A percentile compares a stretch with the other conserved stretches of the same genome.
These are phyloP conservation scores for Bungarus multicinctus DNA, from an alignment of 2,113 vertebrate genomes.

Conservation along the genomic window DNA sequence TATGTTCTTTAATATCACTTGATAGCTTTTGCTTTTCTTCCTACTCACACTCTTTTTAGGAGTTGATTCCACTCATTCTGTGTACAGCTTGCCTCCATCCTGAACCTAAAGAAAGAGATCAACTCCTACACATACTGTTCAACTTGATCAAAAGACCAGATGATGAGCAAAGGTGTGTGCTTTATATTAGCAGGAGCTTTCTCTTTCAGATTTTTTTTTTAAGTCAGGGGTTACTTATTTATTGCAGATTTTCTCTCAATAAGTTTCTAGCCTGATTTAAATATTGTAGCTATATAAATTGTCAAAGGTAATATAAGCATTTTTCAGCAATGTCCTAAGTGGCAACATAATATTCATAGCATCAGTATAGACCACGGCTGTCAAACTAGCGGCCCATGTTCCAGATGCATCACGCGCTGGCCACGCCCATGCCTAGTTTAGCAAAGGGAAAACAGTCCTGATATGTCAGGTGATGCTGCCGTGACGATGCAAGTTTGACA, in stretches of 20 bases:
- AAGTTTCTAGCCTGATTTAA: background rate
- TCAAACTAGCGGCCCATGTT: too few relatives aligned
- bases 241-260: background rate
- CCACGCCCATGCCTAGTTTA: too few relatives aligned
- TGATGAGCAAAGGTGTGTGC: conserved; percentile 90
- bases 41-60: conserved; percentile 70
- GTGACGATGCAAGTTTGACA: background rate
- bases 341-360: background rate
- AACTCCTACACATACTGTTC: conserved; percentile 97
- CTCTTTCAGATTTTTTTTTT: background rate
- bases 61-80: conserved; percentile 94
- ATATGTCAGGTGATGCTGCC: too few relatives aligned
- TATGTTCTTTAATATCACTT: conserved; percentile 56
- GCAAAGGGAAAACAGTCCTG: too few relatives aligned
- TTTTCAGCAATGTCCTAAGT: background rate
- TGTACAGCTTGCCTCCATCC: conserved; percentile 97
- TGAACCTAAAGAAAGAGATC: conserved; percentile 96
- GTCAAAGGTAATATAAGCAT: background rate
- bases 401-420: too few relatives aligned
- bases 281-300: background rate
- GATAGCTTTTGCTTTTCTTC: conserved; percentile 49
- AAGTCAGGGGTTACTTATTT: background rate
- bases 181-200: background rate
- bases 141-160: conserved; percentile 99
- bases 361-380: background rate